A percentile compares a stretch with the other conserved stretches of the same genome.
Evolutionary conservation across 2,113 vertebrate species (phyloP).

Genomic region (Seriola dumerili): DNA sequence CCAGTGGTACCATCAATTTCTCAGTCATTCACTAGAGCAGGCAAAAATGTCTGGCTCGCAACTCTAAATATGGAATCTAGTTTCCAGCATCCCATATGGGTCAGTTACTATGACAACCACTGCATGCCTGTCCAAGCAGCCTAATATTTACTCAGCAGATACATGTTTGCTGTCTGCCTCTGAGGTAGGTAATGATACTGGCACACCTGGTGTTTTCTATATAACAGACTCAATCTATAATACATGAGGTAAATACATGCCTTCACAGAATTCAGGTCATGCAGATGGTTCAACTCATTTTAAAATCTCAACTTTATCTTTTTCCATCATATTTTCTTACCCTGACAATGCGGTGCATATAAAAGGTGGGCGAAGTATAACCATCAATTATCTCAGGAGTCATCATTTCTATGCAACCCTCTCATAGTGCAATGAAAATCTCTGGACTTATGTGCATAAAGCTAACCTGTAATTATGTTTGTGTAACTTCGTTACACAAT

Average conservation of each 20-base stretch:
- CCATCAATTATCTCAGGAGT: slow-evolving; percentile 9
- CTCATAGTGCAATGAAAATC: slow-evolving; percentile 14
- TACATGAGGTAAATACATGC: slow-evolving; percentile 46
- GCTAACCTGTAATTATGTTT: not conserved
- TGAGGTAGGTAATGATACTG: slow-evolving; percentile 49
- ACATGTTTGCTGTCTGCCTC: slow-evolving; percentile 69
- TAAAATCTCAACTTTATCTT: not conserved
- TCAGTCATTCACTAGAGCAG: slow-evolving; percentile 36
- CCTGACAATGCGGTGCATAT: not conserved
- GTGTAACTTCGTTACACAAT: not conserved
- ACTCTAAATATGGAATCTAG: slow-evolving; percentile 66
- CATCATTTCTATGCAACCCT: slow-evolving; percentile 17
- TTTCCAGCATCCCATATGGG: slow-evolving; percentile 64
- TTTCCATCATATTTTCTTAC: slow-evolving; percentile 12
- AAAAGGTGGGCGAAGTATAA: slow-evolving; percentile 17
- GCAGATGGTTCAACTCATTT: not conserved
- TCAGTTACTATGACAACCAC: slow-evolving; percentile 73
- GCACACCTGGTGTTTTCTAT: slow-evolving; percentile 62
- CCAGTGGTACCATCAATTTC: slow-evolving; percentile 29
- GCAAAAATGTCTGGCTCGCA: slow-evolving; percentile 25
- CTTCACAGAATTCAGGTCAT: slow-evolving; percentile 20
- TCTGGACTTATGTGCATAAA: not conserved
- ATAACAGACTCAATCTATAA: slow-evolving; percentile 61
- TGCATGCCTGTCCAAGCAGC: slow-evolving; percentile 58
- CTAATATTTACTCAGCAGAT: slow-evolving; percentile 76